Evolutionary conservation across 2,888 invertebrate genomes (phyloP), one percentile per base, ranked within the genome.

Genomic region (Caenorhabditis doughertyi): DNA sequence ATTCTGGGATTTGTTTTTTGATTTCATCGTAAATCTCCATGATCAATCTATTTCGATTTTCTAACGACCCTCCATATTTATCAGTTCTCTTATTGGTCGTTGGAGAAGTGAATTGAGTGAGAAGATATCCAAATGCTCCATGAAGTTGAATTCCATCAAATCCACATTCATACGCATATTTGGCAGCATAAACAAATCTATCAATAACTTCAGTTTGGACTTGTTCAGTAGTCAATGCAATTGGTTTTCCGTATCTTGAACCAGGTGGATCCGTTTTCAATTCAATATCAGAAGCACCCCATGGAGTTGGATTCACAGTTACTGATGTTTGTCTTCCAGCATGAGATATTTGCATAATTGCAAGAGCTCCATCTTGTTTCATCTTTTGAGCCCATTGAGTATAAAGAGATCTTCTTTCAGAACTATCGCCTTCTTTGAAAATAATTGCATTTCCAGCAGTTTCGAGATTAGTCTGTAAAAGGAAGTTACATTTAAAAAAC

Each of bases 111-210:
- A 88, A 88, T 49, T 87, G 88, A 9, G 88, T 74, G 1, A 88
- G 70, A 3, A 88, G 74, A 56, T 85, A 88, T 18, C 88, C 88
- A 47, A 87, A 85, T 16, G 88, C 88, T 7, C 81, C 82, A 67
- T 88, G 88, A 18, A 88, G 74, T 67, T 88, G 74, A 4, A 87
- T 82, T 23, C 88, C 88, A 55, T 88, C 88, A 51, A 88, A 88
- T 39, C 87, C 88, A 51, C 70, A 65, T 44, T 86, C 84, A 11
- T 76, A 74, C 5, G 79, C 67, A 21, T 67, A 73, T 25, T 85
- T 82, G n/a, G 86, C 82, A 8, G 86, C 86, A 49, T 81, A 85
- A 0, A 81, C 83, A 32, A 85, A 86, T 44, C 86, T 42, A 67
- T 84, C 84, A 39, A 86, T 67, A 16, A 86, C 85, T 49, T 89